Base-by-base conservation (phyloP, 1,140 invertebrate species). In the Ceratosolen solmsi region DNA sequence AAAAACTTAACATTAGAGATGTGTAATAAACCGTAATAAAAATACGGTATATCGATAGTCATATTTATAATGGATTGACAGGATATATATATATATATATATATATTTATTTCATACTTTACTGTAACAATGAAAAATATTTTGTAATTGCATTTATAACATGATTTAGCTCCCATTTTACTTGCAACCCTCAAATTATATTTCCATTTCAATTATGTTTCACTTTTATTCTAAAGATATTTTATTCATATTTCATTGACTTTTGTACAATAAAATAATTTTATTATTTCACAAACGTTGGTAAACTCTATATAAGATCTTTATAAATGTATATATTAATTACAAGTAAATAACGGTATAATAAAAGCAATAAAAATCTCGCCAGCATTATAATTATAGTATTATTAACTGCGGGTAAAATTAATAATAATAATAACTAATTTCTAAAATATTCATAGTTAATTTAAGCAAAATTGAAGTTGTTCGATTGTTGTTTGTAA, bases 1-100 rank as follows among this genome's bases (percentile, higher is more conserved):
- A 58, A 68, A 75, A 75, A 58, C 25, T 63, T 33, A 73, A 80
- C 33, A 80, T 80, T 41, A 56, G 9, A 36, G 51, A 72, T 80
- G 70, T 83, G 56, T 79, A 78, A 73, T 81, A 83, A 81, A 79
- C 30, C 33, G 63, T 56, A 51, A 74, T 82, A 82, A 82, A 81
- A 82, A 70, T 81, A 81, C 20, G 17, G 72, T 75, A 71, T 54
- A 54, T 36, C 17, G 30, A 27, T 54, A 63, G 27, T 81, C 56
- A 71, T 71, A 22, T 75, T 68, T 41, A 46, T 58, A 65, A 41
- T 17, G 11, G 20, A 36, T 27, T 49, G 41, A 58, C 46, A n/a
- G 49, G 49, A 68, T 60, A 30, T 30, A 76, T 58, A 17, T n/a
- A n/a, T n/a, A n/a, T n/a, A n/a, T n/a, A n/a, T n/a, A n/a, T n/a